Conservation (phyloP, 2,888 invertebrate species). For the Caenorhabditis sinica region DNA sequence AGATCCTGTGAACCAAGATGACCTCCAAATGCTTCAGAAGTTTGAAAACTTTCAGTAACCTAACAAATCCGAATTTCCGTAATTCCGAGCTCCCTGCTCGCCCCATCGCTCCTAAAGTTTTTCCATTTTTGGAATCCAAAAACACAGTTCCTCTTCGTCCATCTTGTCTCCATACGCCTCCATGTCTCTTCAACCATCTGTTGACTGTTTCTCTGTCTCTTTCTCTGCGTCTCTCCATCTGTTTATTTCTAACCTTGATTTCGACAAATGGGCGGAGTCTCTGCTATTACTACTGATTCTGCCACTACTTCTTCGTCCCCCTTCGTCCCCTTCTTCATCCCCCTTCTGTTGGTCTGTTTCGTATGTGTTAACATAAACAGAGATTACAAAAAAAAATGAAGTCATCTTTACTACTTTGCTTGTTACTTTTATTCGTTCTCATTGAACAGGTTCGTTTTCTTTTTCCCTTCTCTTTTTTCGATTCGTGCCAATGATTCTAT, state of each 20-base stretch:
- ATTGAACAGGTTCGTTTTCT: conserved; percentile 58
- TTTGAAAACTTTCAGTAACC: too few relatives aligned
- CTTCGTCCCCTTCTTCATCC: conserved; percentile 28
- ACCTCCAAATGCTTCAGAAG: too few relatives aligned
- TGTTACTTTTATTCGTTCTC: conserved; percentile 30
- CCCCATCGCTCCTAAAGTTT: too few relatives aligned
- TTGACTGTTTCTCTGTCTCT: conserved; percentile 8
- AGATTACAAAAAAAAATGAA: conserved; percentile 46
- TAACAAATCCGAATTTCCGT: too few relatives aligned
- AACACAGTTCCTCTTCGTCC: conserved; percentile 1
- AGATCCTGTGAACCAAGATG: too few relatives aligned
- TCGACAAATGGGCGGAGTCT: conserved; percentile 60
- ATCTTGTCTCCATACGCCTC: not conserved
- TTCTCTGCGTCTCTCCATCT: conserved; percentile 24
- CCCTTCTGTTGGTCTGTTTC: conserved; percentile 24
- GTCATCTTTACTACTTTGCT: conserved; percentile 19
- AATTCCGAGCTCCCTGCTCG: too few relatives aligned
- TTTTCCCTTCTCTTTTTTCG: not conserved
- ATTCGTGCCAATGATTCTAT: conserved; percentile 48
- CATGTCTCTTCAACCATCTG: conserved; percentile 22
- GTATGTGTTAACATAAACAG: conserved; percentile 48
- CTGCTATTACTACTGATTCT: conserved; percentile 60
- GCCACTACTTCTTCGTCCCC: conserved; percentile 26
- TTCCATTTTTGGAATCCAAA: conserved; percentile 9
- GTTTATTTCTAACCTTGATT: conserved; percentile 64